These are phyloP conservation scores for Conus ventricosus DNA, from an alignment of 1,140 invertebrate genomes.

Conservation along the genomic window DNA sequence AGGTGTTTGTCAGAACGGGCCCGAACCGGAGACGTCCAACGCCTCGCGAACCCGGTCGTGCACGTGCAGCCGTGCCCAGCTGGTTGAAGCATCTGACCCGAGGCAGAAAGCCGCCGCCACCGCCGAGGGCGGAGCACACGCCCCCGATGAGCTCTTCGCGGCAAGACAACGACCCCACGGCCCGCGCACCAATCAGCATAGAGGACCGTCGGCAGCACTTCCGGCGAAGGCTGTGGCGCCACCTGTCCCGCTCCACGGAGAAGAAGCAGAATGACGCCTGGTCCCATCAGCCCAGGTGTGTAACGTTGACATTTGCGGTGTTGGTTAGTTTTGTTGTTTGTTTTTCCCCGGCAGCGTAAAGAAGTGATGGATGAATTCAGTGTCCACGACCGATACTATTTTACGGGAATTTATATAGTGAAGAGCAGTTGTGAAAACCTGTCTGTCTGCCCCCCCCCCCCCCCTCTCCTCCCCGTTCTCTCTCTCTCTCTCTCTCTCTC, in stretches of 20 bases:
- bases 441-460: too few relatives aligned
- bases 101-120: background rate
- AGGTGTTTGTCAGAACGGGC: background rate
- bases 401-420: too few relatives aligned
- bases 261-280: background rate
- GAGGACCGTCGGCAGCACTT: background rate
- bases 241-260: background rate
- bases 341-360: too few relatives aligned
- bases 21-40: background rate
- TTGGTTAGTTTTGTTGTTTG: too few relatives aligned
- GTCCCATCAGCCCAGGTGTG: too few relatives aligned
- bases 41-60: background rate
- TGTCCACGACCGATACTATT: too few relatives aligned
- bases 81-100: background rate
- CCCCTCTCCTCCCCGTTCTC: too few relatives aligned
- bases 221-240: conserved; percentile 10
- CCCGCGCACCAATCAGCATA: background rate
- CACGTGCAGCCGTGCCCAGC: background rate
- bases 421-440: too few relatives aligned
- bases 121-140: background rate
- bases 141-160: too few relatives aligned
- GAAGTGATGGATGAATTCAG: too few relatives aligned
- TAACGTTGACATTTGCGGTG: too few relatives aligned
- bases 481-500: too few relatives aligned
- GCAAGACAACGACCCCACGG: background rate